Evolutionary conservation across 2,113 vertebrate genomes (phyloP).

Genomic region (Podarcis raffonei): DNA sequence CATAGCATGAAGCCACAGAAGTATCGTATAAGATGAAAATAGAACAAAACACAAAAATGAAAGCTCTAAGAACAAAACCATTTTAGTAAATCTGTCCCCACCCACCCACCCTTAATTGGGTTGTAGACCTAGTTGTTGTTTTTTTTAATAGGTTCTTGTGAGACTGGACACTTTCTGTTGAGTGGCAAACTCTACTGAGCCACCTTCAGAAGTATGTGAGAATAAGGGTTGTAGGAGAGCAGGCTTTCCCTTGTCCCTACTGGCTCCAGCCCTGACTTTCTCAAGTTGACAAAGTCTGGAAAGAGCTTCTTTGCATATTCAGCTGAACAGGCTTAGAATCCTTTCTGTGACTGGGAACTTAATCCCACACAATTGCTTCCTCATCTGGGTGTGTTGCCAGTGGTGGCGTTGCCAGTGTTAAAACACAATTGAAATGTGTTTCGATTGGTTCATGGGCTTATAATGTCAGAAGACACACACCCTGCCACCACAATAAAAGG

Average conservation of each 20-base stretch:
- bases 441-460: background rate
- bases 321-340: background rate
- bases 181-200: background rate
- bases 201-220: background rate
- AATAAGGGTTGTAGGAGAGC: background rate
- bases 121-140: too few relatives aligned
- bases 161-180: too few relatives aligned
- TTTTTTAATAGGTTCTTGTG: too few relatives aligned
- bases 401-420: background rate
- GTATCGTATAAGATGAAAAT: background rate
- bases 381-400: background rate
- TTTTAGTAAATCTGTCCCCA: background rate
- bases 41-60: background rate
- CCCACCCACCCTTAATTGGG: too few relatives aligned
- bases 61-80: background rate
- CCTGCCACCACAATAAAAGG: background rate
- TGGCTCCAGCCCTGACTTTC: too few relatives aligned
- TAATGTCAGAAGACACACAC: background rate
- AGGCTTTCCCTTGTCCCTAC: too few relatives aligned
- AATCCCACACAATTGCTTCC: background rate
- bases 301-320: background rate
- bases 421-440: background rate
- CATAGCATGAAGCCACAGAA: too few relatives aligned
- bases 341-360: background rate
- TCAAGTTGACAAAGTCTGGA: too few relatives aligned